Conservation (phyloP, 2,888 invertebrate species). For the Amphipyra berbera region DNA sequence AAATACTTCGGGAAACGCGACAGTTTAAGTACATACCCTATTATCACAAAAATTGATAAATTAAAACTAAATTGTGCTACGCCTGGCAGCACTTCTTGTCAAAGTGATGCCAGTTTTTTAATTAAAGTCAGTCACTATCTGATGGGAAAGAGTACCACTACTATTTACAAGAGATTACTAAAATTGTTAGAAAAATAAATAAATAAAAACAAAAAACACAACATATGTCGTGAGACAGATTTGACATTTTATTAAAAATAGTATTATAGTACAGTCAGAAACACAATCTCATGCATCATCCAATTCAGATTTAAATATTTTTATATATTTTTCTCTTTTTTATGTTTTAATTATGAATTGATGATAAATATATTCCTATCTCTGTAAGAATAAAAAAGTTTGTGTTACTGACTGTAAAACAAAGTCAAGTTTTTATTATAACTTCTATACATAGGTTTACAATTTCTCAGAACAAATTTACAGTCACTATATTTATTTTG, state of each 20-base stretch:
- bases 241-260: conserved; percentile 63
- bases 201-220: conserved; percentile 73
- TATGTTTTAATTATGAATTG: no score
- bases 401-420: conserved; percentile 46
- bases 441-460: conserved; percentile 49
- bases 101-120: conserved; percentile 69
- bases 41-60: conserved; percentile 86
- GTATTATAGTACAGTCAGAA: conserved; percentile 51
- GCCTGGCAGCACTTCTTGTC: conserved; percentile 66
- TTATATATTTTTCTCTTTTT: not conserved
- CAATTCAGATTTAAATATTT: conserved; percentile 10
- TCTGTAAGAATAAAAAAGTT: not conserved
- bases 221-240: conserved; percentile 89
- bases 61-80: conserved; percentile 85
- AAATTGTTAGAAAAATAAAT: conserved; percentile 58
- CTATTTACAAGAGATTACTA: conserved; percentile 75
- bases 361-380: not conserved
- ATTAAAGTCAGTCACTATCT: conserved; percentile 78
- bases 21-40: conserved; percentile 83
- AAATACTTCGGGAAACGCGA: conserved; percentile 70
- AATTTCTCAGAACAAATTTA: conserved; percentile 65
- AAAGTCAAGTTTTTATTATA: conserved; percentile 34
- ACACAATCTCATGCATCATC: conserved; percentile 39
- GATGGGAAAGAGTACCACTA: conserved; percentile 86
- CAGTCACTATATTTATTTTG: conserved; percentile 51